Evolutionary conservation across 2,888 invertebrate species (phyloP).

Genomic region (Ectemnius lituratus): DNA sequence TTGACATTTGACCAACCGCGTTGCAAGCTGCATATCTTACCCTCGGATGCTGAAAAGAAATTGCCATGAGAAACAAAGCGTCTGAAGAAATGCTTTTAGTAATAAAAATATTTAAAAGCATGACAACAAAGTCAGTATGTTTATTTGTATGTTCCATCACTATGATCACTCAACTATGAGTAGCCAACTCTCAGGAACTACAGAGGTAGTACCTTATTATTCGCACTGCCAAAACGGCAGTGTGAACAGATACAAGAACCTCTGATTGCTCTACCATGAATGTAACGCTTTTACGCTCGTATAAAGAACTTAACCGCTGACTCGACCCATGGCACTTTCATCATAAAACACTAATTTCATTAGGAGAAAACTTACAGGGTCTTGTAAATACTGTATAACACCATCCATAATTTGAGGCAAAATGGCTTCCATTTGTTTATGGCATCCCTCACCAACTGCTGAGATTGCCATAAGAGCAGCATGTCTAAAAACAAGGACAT

Average conservation of each 20-base stretch:
- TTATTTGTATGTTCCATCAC: conserved; percentile 58
- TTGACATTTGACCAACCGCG: conserved; percentile 98
- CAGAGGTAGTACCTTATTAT: conserved; percentile 48
- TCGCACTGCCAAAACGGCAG: conserved; percentile 67
- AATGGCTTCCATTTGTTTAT: conserved; percentile 98
- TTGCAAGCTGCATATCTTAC: conserved; percentile 99
- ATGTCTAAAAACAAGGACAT: conserved; percentile 80
- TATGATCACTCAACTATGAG: conserved; percentile 58
- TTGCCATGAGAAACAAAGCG: background rate
- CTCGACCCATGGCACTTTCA: conserved; percentile 63
- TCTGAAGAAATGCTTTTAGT: conserved; percentile 2
- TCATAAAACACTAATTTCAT: background rate
- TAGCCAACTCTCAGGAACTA: conserved; percentile 64
- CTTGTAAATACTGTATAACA: conserved; percentile 90
- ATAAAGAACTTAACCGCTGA: conserved; percentile 64
- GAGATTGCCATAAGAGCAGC: conserved; percentile 99
- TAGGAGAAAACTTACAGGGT: conserved; percentile 83
- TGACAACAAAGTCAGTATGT: background rate
- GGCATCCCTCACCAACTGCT: conserved; percentile 98
- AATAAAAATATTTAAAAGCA: background rate
- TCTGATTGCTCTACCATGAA: conserved; percentile 68
- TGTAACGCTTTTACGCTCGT: conserved; percentile 66
- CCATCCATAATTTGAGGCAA: conserved; percentile 95
- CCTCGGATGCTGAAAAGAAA: conserved; percentile 85
- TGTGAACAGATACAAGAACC: conserved; percentile 38